Conservation (phyloP, 2,113 vertebrate species). For the Nesoenas mayeri region DNA sequence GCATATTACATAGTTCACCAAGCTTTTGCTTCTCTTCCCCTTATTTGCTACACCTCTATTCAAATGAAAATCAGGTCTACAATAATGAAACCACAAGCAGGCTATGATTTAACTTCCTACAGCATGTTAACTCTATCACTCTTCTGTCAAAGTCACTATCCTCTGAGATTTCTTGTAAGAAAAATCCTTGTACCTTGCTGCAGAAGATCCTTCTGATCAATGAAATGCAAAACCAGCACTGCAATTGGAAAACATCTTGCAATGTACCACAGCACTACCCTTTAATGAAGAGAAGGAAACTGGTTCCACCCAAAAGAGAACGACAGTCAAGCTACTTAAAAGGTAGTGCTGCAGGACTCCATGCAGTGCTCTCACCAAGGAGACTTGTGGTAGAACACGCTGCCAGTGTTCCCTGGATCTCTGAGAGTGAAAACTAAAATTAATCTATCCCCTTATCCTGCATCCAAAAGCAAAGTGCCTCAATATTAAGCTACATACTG, state of each 20-base stretch:
- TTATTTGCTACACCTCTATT: background rate
- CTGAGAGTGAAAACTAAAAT: background rate
- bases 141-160: background rate
- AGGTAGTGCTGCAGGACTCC: background rate
- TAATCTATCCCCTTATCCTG: background rate
- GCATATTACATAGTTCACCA: background rate
- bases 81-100: background rate
- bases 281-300: background rate
- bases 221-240: background rate
- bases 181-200: background rate
- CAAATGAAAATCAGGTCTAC: background rate
- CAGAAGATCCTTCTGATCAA: background rate
- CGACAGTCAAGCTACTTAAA: background rate
- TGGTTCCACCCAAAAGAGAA: background rate
- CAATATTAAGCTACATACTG: background rate
- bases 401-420: background rate
- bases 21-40: background rate
- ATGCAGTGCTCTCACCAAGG: fast-evolving
- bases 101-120: background rate
- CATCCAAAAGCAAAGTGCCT: background rate
- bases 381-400: background rate
- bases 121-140: background rate
- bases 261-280: background rate
- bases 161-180: background rate
- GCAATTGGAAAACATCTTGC: background rate